phyloP scores from a whole-genome alignment of 2,113 vertebrate genomes.

The Crotalus horridus region DNA sequence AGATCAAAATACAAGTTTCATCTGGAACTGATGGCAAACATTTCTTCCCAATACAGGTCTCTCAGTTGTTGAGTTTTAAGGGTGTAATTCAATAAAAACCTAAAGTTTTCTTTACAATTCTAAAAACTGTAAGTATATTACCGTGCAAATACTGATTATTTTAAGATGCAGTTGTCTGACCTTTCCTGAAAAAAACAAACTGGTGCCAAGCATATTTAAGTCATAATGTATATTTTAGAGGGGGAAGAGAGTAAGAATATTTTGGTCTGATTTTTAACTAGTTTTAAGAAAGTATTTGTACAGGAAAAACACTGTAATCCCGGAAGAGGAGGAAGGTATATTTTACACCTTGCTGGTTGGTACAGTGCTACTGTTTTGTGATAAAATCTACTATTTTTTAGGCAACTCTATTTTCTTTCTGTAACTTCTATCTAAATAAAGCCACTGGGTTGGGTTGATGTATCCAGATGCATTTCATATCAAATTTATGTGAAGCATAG shows the following conservation, averaged over 20 bases:
- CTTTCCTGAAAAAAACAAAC: background rate
- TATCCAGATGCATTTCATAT: no score
- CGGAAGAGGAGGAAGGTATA: no score
- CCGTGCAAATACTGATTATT: background rate
- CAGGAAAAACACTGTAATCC: no score
- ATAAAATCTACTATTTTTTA: no score
- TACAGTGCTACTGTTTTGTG: no score
- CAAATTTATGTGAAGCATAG: no score
- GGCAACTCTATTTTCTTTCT: no score
- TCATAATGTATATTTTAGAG: background rate
- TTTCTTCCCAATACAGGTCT: slow-evolving; percentile 16
- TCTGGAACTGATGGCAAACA: slow-evolving; percentile 18
- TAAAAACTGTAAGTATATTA: background rate
- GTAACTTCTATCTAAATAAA: no score
- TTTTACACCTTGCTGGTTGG: no score
- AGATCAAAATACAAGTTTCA: slow-evolving; percentile 1
- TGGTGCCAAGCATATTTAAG: background rate
- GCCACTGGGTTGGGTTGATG: no score
- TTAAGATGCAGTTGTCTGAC: background rate
- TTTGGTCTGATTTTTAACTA: background rate
- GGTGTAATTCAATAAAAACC: background rate
- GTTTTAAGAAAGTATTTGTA: background rate
- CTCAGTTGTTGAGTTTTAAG: slow-evolving; percentile 30
- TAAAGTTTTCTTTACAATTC: background rate
- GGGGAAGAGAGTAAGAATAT: background rate